A percentile compares a stretch with the other conserved stretches of the same genome.
phyloP scores from a whole-genome alignment of 2,113 vertebrate genomes.

The Poeciliopsis occidentalis region DNA sequence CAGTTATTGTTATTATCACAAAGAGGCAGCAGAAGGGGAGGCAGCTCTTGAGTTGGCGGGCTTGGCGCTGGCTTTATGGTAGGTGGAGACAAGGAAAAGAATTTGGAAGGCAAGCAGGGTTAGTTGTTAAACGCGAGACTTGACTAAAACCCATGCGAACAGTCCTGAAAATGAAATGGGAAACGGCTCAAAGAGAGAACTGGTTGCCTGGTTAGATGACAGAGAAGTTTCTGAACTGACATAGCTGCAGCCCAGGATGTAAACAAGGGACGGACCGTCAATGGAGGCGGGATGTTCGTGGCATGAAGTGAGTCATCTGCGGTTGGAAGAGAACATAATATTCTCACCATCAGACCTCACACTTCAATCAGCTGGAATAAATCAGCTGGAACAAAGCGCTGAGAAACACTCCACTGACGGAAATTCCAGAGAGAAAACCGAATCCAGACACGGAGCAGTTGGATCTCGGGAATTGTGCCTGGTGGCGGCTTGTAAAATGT shows the following conservation, averaged over 20 bases:
- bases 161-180: slow-evolving; percentile 44
- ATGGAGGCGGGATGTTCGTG: slow-evolving; percentile 54
- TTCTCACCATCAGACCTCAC: slow-evolving; percentile 59
- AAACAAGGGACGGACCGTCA: slow-evolving; percentile 62
- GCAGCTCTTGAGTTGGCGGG: slow-evolving; percentile 73
- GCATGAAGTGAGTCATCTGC: slow-evolving; percentile 58
- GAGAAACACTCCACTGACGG: slow-evolving; percentile 58
- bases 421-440: slow-evolving; percentile 70
- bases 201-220: too few relatives aligned
- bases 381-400: slow-evolving; percentile 62
- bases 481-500: slow-evolving; percentile 60
- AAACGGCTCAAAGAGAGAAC: slow-evolving; percentile 35
- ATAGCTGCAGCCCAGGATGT: slow-evolving; percentile 19
- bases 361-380: slow-evolving; percentile 67
- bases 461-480: slow-evolving; percentile 54
- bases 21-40: slow-evolving; percentile 76
- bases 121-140: slow-evolving; percentile 52
- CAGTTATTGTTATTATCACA: slow-evolving; percentile 77
- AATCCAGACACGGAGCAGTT: slow-evolving; percentile 63
- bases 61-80: slow-evolving; percentile 67
- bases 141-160: slow-evolving; percentile 53
- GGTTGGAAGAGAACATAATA: slow-evolving; percentile 64
- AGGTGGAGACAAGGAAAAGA: slow-evolving; percentile 56
- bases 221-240: too few relatives aligned
- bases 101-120: slow-evolving; percentile 56